phyloP scores from a whole-genome alignment of 2,113 vertebrate genomes.

The Pollachius pollachius region DNA sequence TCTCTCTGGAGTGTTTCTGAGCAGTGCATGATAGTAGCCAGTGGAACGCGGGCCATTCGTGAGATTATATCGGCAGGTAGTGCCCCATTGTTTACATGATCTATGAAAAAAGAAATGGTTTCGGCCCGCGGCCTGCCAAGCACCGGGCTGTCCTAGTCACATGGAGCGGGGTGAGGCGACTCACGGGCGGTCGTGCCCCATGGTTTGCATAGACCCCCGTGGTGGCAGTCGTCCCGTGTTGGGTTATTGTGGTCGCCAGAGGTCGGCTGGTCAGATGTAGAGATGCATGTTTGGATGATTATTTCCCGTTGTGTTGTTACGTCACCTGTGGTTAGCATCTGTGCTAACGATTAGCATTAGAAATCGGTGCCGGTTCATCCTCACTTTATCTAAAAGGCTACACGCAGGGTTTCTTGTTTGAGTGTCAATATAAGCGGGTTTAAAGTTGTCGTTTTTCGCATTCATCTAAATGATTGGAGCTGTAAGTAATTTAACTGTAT shows the following conservation, averaged over 20 bases:
- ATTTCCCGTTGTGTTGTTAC: conserved; percentile 38
- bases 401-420: background rate
- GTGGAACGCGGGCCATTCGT: fast-evolving
- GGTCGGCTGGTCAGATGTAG: too few relatives aligned
- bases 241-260: too few relatives aligned
- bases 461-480: too few relatives aligned
- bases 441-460: background rate
- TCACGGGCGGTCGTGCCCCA: background rate
- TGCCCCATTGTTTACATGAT: conserved; percentile 58
- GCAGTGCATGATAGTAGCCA: too few relatives aligned
- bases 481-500: too few relatives aligned
- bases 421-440: background rate
- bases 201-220: too few relatives aligned
- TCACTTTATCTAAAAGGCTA: background rate
- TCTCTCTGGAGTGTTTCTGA: fast-evolving
- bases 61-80: too few relatives aligned
- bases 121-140: conserved; percentile 57
- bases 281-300: too few relatives aligned
- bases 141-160: conserved; percentile 42
- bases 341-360: conserved; percentile 32
- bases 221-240: background rate
- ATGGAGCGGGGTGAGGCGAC: background rate
- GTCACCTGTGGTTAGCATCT: conserved; percentile 48
- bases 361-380: background rate
- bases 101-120: conserved; percentile 16